Percentiles rank a stretch among this genome's conserved stretches.
Conservation (phyloP, 1,140 invertebrate species). For the Orchesella cincta region DNA sequence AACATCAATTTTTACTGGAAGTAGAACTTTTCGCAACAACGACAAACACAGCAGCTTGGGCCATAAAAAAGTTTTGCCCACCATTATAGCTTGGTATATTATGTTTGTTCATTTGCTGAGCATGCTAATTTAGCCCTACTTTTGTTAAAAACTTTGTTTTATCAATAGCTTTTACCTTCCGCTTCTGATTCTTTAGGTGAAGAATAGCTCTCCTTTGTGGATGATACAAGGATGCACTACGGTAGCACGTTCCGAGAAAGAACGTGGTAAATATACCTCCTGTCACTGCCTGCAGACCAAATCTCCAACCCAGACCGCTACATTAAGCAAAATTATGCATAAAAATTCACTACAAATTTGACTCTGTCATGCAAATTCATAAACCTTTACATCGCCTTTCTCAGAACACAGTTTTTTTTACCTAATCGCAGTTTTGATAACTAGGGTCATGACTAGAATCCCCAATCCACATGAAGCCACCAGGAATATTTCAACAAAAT, state of each 20-base stretch:
- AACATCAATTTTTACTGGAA: too few relatives aligned
- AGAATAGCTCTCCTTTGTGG: constrained; percentile 82
- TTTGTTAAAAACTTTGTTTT: too few relatives aligned
- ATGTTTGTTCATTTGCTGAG: too few relatives aligned
- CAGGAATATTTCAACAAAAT: constrained; percentile 83
- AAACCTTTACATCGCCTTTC: too few relatives aligned
- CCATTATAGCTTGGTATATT: too few relatives aligned
- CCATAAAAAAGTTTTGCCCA: too few relatives aligned
- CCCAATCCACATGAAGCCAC: constrained; percentile 80
- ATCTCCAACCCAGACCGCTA: constrained; percentile 78
- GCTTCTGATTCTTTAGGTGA: constrained; percentile 87
- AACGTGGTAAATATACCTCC: constrained; percentile 80
- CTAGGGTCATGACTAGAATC: constrained; percentile 78
- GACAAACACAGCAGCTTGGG: too few relatives aligned
- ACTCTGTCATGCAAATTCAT: background rate
- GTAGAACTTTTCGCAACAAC: too few relatives aligned
- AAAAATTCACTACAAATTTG: background rate
- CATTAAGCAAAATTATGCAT: constrained; percentile 42
- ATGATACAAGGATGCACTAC: constrained; percentile 86
- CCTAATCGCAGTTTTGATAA: constrained; percentile 76
- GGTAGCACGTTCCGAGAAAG: constrained; percentile 81
- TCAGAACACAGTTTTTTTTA: constrained; percentile 54
- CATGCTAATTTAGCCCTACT: too few relatives aligned
- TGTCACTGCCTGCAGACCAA: constrained; percentile 82
- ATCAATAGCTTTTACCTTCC: constrained; percentile 68